phyloP scores from a whole-genome alignment of 2,113 vertebrate species.

The Nibea albiflora region DNA sequence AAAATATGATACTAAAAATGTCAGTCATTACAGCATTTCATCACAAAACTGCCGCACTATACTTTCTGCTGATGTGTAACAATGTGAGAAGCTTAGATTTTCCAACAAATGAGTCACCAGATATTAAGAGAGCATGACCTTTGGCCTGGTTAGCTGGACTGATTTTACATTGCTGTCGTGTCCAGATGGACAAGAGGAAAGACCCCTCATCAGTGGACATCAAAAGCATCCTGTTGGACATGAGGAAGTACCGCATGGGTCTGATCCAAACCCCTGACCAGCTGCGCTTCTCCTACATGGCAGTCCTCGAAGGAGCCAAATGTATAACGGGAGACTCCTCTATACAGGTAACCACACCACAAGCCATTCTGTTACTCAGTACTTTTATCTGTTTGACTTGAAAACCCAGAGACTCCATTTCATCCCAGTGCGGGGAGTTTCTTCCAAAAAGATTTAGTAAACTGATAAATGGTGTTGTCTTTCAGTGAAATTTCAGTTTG shows the following conservation, averaged over 20 bases:
- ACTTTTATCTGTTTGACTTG: neutral
- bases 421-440: neutral
- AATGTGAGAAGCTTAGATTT: neutral
- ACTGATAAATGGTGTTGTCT: neutral
- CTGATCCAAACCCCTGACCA: constrained; percentile 98
- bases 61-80: neutral
- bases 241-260: constrained; percentile 97
- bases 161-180: neutral
- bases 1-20: neutral
- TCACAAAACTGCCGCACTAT: neutral
- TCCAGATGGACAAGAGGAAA: constrained; percentile 93
- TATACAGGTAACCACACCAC: constrained; percentile 85
- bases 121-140: neutral
- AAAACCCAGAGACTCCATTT: neutral
- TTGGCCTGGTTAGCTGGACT: neutral
- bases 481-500: neutral
- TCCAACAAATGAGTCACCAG: neutral
- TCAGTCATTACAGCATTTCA: neutral
- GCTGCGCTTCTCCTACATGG: constrained; percentile 98
- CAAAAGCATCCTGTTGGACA: constrained; percentile 92
- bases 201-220: constrained; percentile 91
- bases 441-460: neutral
- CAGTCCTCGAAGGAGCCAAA: constrained; percentile 95
- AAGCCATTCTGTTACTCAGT: neutral
- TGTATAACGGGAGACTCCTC: constrained; percentile 89